Conservation (phyloP, 2,888 invertebrate species). For the Cataglyphis altisquamis region DNA sequence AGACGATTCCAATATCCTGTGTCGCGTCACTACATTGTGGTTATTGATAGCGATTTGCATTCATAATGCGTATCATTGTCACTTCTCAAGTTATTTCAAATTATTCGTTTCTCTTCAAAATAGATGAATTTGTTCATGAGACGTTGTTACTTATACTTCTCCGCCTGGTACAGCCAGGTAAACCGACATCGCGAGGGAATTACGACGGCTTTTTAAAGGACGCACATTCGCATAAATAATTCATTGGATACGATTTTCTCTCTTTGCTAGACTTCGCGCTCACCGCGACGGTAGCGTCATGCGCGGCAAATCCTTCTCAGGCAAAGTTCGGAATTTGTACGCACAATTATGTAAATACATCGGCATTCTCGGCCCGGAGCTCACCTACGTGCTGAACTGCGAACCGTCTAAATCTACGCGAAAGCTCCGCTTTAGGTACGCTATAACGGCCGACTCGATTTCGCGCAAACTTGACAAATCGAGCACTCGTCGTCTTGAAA, state of each 20-base stretch:
- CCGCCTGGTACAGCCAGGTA: not conserved
- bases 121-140: slow-evolving; percentile 22
- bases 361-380: slow-evolving; percentile 53
- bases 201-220: slow-evolving; percentile 76
- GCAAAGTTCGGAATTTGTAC: slow-evolving; percentile 80
- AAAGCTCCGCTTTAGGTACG: slow-evolving; percentile 11
- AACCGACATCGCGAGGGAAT: slow-evolving; percentile 60
- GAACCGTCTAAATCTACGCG: slow-evolving; percentile 24
- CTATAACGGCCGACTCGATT: slow-evolving; percentile 55
- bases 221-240: slow-evolving; percentile 80
- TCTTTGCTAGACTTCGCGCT: slow-evolving; percentile 58
- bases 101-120: not conserved
- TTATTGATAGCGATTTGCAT: not conserved
- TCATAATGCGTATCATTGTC: not conserved
- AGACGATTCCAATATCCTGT: not conserved
- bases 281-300: slow-evolving; percentile 31
- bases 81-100: not conserved
- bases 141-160: slow-evolving; percentile 3
- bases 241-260: slow-evolving; percentile 72
- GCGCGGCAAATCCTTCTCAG: slow-evolving; percentile 74
- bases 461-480: slow-evolving; percentile 75
- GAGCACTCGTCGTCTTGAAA: slow-evolving; percentile 46
- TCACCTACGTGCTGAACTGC: slow-evolving; percentile 24
- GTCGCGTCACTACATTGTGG: not conserved
- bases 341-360: slow-evolving; percentile 81